Evolutionary conservation across 2,888 invertebrate species (phyloP).

Genomic region (Torymus auratus): DNA sequence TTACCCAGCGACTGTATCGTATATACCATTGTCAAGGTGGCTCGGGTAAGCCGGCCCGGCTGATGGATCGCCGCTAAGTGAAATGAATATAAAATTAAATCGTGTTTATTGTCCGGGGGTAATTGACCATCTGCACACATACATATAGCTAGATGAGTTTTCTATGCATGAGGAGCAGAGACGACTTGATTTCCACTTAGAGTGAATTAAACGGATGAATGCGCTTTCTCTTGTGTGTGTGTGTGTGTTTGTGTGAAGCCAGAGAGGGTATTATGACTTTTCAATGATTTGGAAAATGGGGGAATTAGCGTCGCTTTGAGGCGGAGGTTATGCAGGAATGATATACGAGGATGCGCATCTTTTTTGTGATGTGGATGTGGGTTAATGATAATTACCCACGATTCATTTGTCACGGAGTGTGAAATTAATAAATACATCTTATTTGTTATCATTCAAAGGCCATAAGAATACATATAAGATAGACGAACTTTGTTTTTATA

Average conservation of each 20-base stretch:
- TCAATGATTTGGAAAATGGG: not conserved
- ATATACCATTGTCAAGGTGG: slow-evolving; percentile 57
- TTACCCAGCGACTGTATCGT: no score
- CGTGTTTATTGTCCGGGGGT: slow-evolving; percentile 72
- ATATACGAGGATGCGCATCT: no score
- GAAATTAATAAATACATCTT: no score
- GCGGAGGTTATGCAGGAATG: no score
- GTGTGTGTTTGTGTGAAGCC: not conserved
- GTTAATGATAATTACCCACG: no score
- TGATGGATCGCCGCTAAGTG: slow-evolving; percentile 64
- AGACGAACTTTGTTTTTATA: no score
- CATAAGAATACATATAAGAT: no score
- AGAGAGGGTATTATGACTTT: slow-evolving; percentile 14
- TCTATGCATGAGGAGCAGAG: not conserved
- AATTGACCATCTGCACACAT: slow-evolving; percentile 72
- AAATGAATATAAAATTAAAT: slow-evolving; percentile 75
- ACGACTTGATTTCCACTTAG: slow-evolving; percentile 17
- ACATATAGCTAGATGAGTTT: not conserved
- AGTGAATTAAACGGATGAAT: slow-evolving; percentile 37
- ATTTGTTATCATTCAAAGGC: no score
- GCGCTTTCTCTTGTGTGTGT: not conserved
- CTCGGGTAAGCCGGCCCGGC: slow-evolving; percentile 10
- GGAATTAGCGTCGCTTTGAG: no score
- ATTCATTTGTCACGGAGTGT: no score
- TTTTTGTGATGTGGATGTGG: no score